Conservation (phyloP, 2,113 vertebrate genomes). For the Lipophrys pholis region DNA sequence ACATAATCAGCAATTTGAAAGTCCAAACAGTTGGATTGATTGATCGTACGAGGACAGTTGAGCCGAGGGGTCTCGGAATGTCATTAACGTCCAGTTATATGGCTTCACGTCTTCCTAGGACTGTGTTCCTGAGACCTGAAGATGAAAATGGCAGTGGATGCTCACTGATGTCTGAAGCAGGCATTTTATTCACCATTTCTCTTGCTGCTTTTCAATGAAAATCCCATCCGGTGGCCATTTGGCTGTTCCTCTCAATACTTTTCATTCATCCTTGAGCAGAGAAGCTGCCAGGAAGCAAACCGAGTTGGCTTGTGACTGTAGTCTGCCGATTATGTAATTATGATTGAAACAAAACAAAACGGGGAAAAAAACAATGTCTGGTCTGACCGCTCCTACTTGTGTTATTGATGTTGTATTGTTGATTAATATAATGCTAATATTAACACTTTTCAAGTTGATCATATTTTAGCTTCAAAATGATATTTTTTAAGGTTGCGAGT, state of each 20-base stretch:
- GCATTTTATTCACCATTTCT: neutral
- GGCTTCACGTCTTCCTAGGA: too few relatives aligned
- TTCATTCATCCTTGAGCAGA: slow-evolving; percentile 49
- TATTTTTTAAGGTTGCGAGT: too few relatives aligned
- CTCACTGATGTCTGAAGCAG: slow-evolving; percentile 13
- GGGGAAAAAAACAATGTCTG: neutral
- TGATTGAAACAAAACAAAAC: slow-evolving; percentile 5
- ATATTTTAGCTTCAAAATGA: too few relatives aligned
- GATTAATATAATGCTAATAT: too few relatives aligned
- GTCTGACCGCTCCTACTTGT: neutral
- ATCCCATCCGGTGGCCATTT: slow-evolving; percentile 22
- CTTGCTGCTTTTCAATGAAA: slow-evolving; percentile 32
- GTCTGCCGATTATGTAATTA: slow-evolving; percentile 35
- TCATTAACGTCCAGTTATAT: too few relatives aligned
- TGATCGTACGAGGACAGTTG: too few relatives aligned
- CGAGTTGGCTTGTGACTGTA: slow-evolving; percentile 20
- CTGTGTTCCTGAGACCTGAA: too few relatives aligned
- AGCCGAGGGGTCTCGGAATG: too few relatives aligned
- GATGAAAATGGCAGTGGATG: neutral
- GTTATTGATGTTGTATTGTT: neutral
- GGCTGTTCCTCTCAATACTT: slow-evolving; percentile 4
- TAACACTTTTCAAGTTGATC: too few relatives aligned
- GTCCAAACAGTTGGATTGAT: too few relatives aligned
- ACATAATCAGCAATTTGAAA: too few relatives aligned
- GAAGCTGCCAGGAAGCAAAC: slow-evolving; percentile 63